phyloP scores from a whole-genome alignment of 2,113 vertebrate species.

The Oreotrochilus melanogaster region DNA sequence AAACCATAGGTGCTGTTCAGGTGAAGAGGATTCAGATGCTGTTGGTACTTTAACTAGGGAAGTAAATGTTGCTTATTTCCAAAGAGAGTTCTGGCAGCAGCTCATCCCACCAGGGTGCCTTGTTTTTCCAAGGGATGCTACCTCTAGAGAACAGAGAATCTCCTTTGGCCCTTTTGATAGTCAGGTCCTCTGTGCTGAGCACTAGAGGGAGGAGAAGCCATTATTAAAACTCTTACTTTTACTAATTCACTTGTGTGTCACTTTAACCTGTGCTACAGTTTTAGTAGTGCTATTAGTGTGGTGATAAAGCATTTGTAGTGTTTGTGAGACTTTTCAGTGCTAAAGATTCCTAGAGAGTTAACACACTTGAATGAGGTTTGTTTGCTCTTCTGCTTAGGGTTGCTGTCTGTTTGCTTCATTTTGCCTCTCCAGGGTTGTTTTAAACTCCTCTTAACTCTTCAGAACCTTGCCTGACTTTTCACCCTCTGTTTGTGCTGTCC shows the following conservation, averaged over 20 bases:
- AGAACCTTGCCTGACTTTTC: neutral
- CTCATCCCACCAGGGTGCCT: neutral
- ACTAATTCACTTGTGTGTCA: neutral
- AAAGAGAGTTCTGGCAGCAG: neutral
- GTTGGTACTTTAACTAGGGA: neutral
- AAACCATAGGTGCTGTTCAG: neutral
- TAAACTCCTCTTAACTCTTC: neutral
- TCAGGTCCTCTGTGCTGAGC: neutral
- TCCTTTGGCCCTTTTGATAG: neutral
- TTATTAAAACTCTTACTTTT: neutral
- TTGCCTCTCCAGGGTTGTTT: neutral
- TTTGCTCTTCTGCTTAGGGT: neutral
- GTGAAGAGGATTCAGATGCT: neutral
- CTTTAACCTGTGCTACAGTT: too few relatives aligned
- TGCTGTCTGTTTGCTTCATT: neutral
- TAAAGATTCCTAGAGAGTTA: neutral
- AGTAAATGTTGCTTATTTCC: neutral
- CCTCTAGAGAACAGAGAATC: neutral
- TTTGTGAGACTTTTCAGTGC: neutral
- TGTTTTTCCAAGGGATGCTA: neutral
- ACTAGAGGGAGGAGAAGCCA: neutral
- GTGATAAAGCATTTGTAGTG: neutral
- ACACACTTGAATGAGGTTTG: fast-evolving
- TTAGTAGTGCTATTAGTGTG: neutral
- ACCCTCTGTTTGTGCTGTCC: neutral